Base-by-base conservation (phyloP, 2,113 vertebrate genomes). In the Phalacrocorax pelagicus region DNA sequence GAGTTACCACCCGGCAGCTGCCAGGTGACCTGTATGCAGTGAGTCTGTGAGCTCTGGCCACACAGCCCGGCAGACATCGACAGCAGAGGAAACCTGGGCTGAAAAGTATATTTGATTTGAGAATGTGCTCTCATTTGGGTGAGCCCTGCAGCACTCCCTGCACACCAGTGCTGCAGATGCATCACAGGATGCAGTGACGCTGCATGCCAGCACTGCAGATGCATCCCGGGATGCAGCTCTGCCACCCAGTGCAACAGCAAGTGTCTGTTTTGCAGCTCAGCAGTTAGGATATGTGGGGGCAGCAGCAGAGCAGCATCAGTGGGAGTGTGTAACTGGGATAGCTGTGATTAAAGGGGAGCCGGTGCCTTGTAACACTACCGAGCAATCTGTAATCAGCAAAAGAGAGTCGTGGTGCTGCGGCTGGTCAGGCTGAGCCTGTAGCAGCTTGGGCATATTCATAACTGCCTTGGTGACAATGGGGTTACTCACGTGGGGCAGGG, bases 1-100 rank as follows among this genome's bases (percentile, higher is more conserved):
- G 51, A 93, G 89, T 80, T 80, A 82, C 92, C 86, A 82, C 61
- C 82, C 18, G 0, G 62, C 96, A 96, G 92, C 92, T 94, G 77
- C 67, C 4, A 6, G 46, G 55, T 82, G 95, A 91, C 86, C 95
- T 55, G 74, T 23, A 84, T 46, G 67, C 54, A 38, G 40, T 63
- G 88, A 89, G 61, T 89, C 66, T 78, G 52, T 23, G 81, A 72
- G 79, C 54, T 58, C 70, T 69, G 87, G 73, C 62, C 74, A 59
- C 66, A 46, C 38, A 72, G 70, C 63, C 61, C 69, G n/a, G 22
- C 78, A 88, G 65, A 66, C 40, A 47, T 4, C 8, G 0, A n/a
- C 90, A 61, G 36, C 30, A 57, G 62, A 63, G 63, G 69, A 77
- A 9, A 22, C 47, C 44, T 29, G 57, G 52, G 11, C 65, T 84